Evolutionary conservation across 2,113 vertebrate species (phyloP), one percentile per base, ranked within the genome.

Genomic region (Petrocephalus microphthalmus): DNA sequence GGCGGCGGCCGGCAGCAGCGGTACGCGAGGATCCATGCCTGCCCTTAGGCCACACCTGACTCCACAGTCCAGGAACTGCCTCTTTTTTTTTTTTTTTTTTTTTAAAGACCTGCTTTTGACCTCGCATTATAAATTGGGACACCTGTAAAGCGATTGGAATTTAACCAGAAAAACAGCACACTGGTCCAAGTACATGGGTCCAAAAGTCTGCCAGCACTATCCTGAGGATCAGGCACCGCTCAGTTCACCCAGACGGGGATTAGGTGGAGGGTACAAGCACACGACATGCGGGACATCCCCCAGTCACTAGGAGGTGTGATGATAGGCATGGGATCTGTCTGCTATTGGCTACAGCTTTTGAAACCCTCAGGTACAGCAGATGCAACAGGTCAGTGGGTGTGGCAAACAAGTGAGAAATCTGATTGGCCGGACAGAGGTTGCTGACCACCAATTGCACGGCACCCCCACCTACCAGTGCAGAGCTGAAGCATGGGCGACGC

Each of bases 281-380:
- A 13, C 0, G 25, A 45, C 29, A 33, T 90, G 91, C 88, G 89
- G 19, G 60, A 52, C 85, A 47, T 56, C 87, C 86, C 92, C 89
- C 93, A 91, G 91, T 64, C 60, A 64, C 60, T 64, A 64, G n/a
- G n/a, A 64, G n/a, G 60, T 91, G 92, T 91, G 90, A 91, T 92
- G 94, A 94, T 25, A 64, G 60, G 60, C n/a, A 2, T 25, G 60
- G 60, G 3, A 64, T 29, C 60, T 67, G 47, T 29, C 10, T 13
- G 60, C 25, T n/a, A 67, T 67, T 29, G n/a, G 60, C n/a, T 67
- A 29, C 10, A 19, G 33, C 71, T 78, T 17, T 7, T 42, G 33
- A 78, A 17, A 42, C 33, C 33, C 6, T 78, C 29, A 78, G 33
- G 17, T 19, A 29, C 1, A 74, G 67, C 64, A 17, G 81, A 0